Evolutionary conservation across 2,888 invertebrate species (phyloP), one percentile per base, ranked within the genome.

Genomic region (Drosophila cognata): DNA sequence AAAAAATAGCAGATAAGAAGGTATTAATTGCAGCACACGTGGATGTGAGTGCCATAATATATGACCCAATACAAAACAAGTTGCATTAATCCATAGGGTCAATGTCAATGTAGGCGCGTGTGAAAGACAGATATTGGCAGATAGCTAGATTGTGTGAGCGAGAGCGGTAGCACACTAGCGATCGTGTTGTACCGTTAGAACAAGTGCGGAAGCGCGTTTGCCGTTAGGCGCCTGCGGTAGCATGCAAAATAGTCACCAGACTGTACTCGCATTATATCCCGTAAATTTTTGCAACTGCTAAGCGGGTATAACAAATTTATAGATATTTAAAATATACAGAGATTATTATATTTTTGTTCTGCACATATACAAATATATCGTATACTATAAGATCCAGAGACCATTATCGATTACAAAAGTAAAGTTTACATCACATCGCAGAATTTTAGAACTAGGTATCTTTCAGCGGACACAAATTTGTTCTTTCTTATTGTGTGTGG

Each of bases 131-230:
- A 7, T 16, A 25, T 28, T 43, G 1, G 3, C 43, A 25, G 21
- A 56, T 36, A n/a, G 55, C 3, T 5, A 29, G 21, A 11, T 33
- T 5, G 35, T 51, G 31, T 48, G 36, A 48, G 41, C 25, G 18
- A 38, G 35, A 28, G 43, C 28, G 51, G 21, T 46, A 41, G 38
- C 7, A 33, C 38, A 51, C 48, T 46, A 58, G 52, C 16, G 60
- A 48, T 41, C 55, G 63, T 59, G 58, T 74, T 57, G 58, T 77
- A 87, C 80, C 82, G 88, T 79, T 82, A 82, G 70, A 71, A 76
- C 82, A 87, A 84, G 84, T 84, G 84, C 84, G 87, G 84, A 84
- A 87, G 82, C 77, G 46, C 41, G 62, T 56, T 75, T 76, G 74
- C 87, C 82, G 84, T 84, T 84, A 87, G 57, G 51, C 66, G 71